Percentiles rank a stretch among this genome's conserved stretches.
phyloP scores from a whole-genome alignment of 2,888 invertebrate species.

The Conchocele bisecta region DNA sequence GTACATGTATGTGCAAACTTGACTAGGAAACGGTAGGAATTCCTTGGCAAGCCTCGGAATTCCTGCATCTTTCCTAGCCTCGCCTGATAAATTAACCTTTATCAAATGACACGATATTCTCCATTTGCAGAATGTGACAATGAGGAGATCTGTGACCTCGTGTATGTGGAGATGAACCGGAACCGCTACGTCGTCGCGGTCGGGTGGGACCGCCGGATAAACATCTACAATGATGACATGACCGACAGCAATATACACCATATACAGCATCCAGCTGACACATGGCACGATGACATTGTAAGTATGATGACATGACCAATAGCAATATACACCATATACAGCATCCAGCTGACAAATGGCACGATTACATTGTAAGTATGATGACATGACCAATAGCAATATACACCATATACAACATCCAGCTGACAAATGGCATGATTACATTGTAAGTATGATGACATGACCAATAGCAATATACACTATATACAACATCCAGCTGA shows the following conservation, averaged over 20 bases:
- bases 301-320: conserved; percentile 73
- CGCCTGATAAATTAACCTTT: too few species aligned
- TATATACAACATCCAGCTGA: conserved; percentile 78
- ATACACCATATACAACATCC: conserved; percentile 80
- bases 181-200: conserved; percentile 83
- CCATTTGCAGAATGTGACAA: conserved; percentile 72
- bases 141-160: conserved; percentile 81
- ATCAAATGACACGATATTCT: too few species aligned
- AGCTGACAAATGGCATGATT: conserved; percentile 81
- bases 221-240: conserved; percentile 80
- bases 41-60: too few species aligned
- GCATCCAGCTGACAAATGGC: conserved; percentile 80
- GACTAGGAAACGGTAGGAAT: too few species aligned
- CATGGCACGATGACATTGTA: conserved; percentile 82
- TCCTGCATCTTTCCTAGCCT: too few species aligned
- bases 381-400: conserved; percentile 75
- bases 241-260: conserved; percentile 77
- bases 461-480: conserved; percentile 75
- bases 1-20: too few species aligned
- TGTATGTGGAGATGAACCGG: conserved; percentile 82
- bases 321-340: conserved; percentile 78
- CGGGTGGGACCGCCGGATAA: conserved; percentile 82
- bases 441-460: conserved; percentile 78
- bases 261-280: conserved; percentile 78
- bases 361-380: conserved; percentile 80